phyloP scores from a whole-genome alignment of 2,888 invertebrate species.

The Eustalomyia histrio region DNA sequence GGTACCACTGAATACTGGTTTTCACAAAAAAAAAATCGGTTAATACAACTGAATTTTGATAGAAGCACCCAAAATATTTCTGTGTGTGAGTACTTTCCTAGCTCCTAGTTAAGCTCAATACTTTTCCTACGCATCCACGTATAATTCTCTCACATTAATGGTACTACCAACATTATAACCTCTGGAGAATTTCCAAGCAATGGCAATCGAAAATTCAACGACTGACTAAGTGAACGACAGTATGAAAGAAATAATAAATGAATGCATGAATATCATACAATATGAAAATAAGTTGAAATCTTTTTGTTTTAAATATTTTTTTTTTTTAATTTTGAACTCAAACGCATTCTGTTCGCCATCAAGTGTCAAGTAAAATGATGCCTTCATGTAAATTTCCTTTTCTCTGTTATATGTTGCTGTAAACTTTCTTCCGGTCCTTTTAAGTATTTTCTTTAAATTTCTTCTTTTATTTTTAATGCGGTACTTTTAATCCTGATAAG shows the following conservation, averaged over 20 bases:
- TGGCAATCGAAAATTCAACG: neutral
- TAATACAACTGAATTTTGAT: no score
- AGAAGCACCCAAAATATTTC: no score
- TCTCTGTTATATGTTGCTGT: neutral
- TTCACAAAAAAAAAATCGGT: no score
- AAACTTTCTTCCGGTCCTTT: neutral
- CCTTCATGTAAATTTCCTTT: neutral
- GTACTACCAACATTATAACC: no score
- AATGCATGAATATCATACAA: neutral
- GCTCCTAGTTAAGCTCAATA: no score
- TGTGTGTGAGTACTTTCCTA: no score
- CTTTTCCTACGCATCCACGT: no score
- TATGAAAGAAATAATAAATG: neutral
- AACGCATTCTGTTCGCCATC: neutral
- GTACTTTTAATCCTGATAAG: slow-evolving; percentile 15
- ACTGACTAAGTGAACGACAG: neutral
- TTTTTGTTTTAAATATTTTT: neutral
- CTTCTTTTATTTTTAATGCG: neutral
- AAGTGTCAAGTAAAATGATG: slow-evolving; percentile 8
- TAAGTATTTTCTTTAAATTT: slow-evolving; percentile 1
- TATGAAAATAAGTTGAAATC: neutral
- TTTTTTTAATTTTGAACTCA: neutral
- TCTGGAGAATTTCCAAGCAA: neutral
- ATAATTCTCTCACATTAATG: no score
- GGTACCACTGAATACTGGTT: no score